Evolutionary conservation across 2,797 vertebrate species (phyloP), one percentile per base, ranked within the genome.

Genomic region (Manis javanica): DNA sequence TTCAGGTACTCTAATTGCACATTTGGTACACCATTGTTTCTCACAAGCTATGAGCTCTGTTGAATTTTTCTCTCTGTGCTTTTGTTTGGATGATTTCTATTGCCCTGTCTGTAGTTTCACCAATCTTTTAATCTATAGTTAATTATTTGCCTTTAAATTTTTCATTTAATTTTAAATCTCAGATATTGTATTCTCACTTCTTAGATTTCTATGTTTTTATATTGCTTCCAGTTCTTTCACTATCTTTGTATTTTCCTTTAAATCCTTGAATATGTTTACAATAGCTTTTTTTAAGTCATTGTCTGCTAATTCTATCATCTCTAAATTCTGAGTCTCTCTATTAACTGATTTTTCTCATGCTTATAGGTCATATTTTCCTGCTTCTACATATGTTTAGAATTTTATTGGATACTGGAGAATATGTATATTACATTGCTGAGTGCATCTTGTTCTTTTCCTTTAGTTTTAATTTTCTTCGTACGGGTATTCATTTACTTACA

Each of bases 201-300:
- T 64, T 86, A 15, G 21, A 39, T 82, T 59, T 85, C 31, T 89
- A 13, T 75, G 6, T 72, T 78, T 53, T 68, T 86, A 82, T 59
- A 79, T 77, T 66, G 11, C 88, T 92, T 66, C 11, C 9, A 94
- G 59, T 89, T 95, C 66, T 87, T 10, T 74, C 37, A 90, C 34
- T 87, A 82, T 49, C 24, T 66, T 92, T 29, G 89, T 46, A 74
- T 92, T 91, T 94, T 85, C 24, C 18, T 75, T 90, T 74, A 87
- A 59, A 90, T 82, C 10, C 34, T 59, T 93, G 18, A 90, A 49
- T 68, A 29, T 86, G 74, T 59, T 51, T 82, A 74, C 82, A 79
- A 87, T 51, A 72, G 13, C 39, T 49, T 49, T 85, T 79, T 89
- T 74, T 53, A 84, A 82, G 59, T 87, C 64, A 81, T 42, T 79